Base-by-base conservation (phyloP, 2,797 vertebrate genomes). In the Pseudomugil gertrudae region DNA sequence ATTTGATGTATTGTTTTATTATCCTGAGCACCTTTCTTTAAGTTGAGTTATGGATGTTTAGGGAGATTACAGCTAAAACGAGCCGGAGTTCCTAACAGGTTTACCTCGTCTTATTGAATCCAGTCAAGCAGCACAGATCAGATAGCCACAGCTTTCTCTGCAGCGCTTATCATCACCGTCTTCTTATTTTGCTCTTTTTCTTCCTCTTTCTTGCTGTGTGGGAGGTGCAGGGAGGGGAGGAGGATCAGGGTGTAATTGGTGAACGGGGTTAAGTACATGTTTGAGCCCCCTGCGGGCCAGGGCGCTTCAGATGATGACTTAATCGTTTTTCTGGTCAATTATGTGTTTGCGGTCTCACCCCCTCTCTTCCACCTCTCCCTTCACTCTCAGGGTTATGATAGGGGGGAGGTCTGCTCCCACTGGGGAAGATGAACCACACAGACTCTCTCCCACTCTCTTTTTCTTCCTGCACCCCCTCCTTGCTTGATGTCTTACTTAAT, bases 311-410 rank as follows among this genome's bases (percentile, higher is more conserved):
- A 96, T 98, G 96, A 98, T 96, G 96, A 97, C 96, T 98, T 97
- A 98, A 98, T 98, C 95, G 97, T 97, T 97, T 91, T 97, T 97
- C 96, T 96, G 96, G 95, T 98, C 96, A 98, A 98, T 98, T 98
- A 98, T 97, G 95, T 96, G 95, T 95, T 91, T 90, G 91, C 68
- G 76, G 90, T 85, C 76, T 94, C 94, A 92, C 93, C 79, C 64
- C 72, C 76, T 68, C 61, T 38, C 73, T 58, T 33, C 72, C 75
- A 73, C 79, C 74, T 79, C 83, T 82, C 74, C 71, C 75, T 79
- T 74, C 78, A 66, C 81, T 89, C 66, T 86, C 80, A 79, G 84
- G 88, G 89, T 90, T 90, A 90, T 87, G 89, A 90, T 85, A 78
- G 84, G 77, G 78, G 81, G 90, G 81, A 80, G 85, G 80, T 89